A percentile compares a stretch with the other conserved stretches of the same genome.
Evolutionary conservation across 2,797 vertebrate genomes (phyloP).

Genomic region (Argya squamiceps): DNA sequence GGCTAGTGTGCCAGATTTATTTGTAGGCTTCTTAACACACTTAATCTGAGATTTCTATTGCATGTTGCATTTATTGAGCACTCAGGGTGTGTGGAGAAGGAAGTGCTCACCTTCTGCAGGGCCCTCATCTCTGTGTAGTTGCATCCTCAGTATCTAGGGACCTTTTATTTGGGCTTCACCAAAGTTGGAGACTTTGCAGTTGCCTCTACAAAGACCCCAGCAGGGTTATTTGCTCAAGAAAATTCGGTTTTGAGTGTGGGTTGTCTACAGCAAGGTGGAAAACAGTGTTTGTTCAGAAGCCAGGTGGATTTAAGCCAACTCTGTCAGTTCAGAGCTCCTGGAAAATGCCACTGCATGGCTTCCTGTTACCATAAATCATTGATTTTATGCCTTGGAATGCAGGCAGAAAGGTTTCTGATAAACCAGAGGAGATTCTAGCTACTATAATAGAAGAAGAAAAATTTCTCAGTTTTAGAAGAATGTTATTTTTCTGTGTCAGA

Average conservation of each 20-base stretch:
- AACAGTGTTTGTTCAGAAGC: neutral
- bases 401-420: neutral
- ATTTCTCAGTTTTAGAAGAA: neutral
- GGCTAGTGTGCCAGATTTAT: neutral
- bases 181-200: neutral
- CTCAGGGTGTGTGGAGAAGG: neutral
- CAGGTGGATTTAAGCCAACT: neutral
- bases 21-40: neutral
- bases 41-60: neutral
- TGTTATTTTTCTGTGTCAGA: neutral
- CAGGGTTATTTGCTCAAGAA: neutral
- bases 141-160: neutral
- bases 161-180: neutral
- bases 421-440: neutral
- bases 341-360: neutral
- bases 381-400: neutral
- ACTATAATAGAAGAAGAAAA: neutral
- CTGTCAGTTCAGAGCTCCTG: neutral
- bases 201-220: neutral
- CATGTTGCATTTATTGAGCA: neutral
- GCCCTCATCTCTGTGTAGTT: neutral
- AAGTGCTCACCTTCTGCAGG: rapidly evolving
- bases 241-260: neutral
- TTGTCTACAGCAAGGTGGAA: neutral
- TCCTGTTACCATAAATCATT: neutral